Evolutionary conservation across 2,113 vertebrate genomes (phyloP).

Genomic region (Clinocottus analis): DNA sequence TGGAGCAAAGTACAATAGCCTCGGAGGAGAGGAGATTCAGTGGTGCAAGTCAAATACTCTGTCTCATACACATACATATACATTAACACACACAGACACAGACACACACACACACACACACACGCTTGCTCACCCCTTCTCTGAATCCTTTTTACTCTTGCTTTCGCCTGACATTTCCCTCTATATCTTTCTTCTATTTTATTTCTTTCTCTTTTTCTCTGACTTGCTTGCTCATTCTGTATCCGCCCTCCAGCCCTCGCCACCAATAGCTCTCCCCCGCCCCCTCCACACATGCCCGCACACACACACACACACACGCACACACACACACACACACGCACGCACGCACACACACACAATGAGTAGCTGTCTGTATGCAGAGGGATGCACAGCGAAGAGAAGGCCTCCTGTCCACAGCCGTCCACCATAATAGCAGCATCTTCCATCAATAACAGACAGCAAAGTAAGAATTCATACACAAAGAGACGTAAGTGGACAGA

Average conservation of each 20-base stretch:
- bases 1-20: constrained; percentile 91
- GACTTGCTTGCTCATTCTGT: constrained; percentile 57
- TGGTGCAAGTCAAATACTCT: constrained; percentile 94
- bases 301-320: constrained; percentile 2
- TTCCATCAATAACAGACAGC: constrained; percentile 30
- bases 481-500: neutral
- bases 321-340: neutral
- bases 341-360: constrained; percentile 9
- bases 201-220: constrained; percentile 68
- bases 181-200: constrained; percentile 78
- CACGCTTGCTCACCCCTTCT: constrained; percentile 24
- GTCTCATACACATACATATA: constrained; percentile 52
- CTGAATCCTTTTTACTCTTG: constrained; percentile 67
- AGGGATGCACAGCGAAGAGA: constrained; percentile 50
- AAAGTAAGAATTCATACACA: constrained; percentile 19
- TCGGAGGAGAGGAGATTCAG: constrained; percentile 91
- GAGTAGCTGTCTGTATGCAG: constrained; percentile 43
- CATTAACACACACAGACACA: constrained; percentile 3
- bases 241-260: constrained; percentile 34
- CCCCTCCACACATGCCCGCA: neutral
- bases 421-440: constrained; percentile 27
- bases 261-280: constrained; percentile 8
- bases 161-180: constrained; percentile 79
- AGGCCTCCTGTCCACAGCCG: constrained; percentile 44
- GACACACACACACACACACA: constrained; percentile 36